Base-by-base conservation (phyloP, 1,140 invertebrate species). In the Ganaspis sp. region DNA sequence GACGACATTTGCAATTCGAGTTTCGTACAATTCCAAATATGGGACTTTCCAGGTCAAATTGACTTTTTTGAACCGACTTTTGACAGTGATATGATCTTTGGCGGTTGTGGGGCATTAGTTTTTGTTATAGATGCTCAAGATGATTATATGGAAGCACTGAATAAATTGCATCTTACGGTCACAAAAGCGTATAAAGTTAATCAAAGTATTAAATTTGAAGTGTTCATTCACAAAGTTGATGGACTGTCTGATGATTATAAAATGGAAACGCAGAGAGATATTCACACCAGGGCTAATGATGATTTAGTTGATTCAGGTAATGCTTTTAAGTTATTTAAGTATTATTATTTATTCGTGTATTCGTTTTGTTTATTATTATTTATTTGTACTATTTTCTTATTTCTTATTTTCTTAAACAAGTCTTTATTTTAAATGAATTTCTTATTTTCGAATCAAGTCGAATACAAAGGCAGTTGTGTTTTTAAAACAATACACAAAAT, bases 11-110 rank as follows among this genome's bases (percentile, higher is more conserved):
- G 98, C 81, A 99, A 99, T 88, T 96, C 98, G 77, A 99, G 98
- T 84, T 99, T 99, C 94, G 98, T 99, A 38, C 98, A 99, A 87
- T 99, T 99, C 92, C 97, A 99, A 95, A 99, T 99, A 80, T 99
- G 98, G 97, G 99, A 99, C 91, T 99, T 99, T 91, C 99, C 99
- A 38, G 99, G 98, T 15, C 98, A 99, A 91, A 98, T 99, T 81
- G 98, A 99, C 89, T 98, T 99, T 83, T 98, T 99, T 90, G 98
- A 99, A 92, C 95, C 96, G 34, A 96, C 96, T 34, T 99, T 99
- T 92, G 98, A 99, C 91, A 96, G 96, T 64, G 97, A 99, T 82
- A 96, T 95, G 91, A 98, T 99, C 83, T 99, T 99, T 92, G 95
- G 97, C 72, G 96, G 96, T 40, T 97, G 97, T 92, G 98, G 98